Base-by-base conservation (phyloP, 2,797 vertebrate species). In the Cuculus canorus region DNA sequence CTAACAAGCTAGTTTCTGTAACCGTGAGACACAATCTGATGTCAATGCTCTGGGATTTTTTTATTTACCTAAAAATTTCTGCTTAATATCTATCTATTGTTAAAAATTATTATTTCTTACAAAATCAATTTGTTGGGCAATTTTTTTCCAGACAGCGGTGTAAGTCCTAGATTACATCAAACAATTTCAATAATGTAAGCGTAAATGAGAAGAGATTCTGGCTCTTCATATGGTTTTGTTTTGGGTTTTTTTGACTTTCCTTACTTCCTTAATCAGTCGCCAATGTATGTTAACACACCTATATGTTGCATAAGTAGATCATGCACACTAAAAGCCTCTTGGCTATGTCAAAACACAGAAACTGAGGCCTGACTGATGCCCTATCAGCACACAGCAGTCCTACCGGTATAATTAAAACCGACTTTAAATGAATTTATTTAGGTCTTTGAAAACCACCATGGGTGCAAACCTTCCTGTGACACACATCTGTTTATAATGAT, bases 271-370 rank as follows among this genome's bases (percentile, higher is more conserved):
- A 41, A 83, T 76, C 65, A 72, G 87, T 30, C 11, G 3, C 68
- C 76, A 65, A 69, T 27, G 11, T 75, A 63, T 78, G 72, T 88
- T 86, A 81, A 90, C 85, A 93, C 69, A 72, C 76, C 59, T 90
- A 59, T 19, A 33, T 27, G 30, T 91, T 95, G 85, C 91, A 63
- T 23, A 33, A 65, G 32, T 21, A 60, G 52, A 37, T 76, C 48
- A 32, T 33, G 37, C 39, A 86, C 59, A 70, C 14, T 60, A 76
- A 84, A 43, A 90, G 56, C 91, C 92, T 81, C 66, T 79, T 57
- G 87, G 89, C 83, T 93, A 91, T 53, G 23, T 84, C 83, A 96
- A 90, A 80, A 87, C 73, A 92, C 70, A 88, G 80, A 91, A 93
- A 95, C 75, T 47, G 35, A 64, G 35, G 54, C 39, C 54, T 68